These are phyloP conservation scores for Oncorhynchus masou DNA, from an alignment of 2,113 vertebrate species.

Conservation along the genomic window DNA sequence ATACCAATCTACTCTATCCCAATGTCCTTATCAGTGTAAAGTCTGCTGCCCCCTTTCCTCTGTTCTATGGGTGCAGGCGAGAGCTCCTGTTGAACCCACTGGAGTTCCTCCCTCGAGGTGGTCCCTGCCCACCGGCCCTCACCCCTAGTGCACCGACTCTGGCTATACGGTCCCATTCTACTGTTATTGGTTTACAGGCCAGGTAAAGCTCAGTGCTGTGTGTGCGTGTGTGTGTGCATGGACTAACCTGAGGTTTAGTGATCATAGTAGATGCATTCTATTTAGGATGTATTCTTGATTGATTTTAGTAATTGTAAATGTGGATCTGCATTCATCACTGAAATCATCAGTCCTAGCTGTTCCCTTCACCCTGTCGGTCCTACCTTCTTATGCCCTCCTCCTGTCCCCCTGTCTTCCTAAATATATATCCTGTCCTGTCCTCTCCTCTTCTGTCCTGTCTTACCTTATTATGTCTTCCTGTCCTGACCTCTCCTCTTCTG, in stretches of 20 bases:
- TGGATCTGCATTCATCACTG: not conserved
- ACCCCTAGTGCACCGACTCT: constrained; percentile 54
- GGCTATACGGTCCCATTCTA: constrained; percentile 47
- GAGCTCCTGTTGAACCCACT: constrained; percentile 58
- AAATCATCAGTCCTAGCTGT: not conserved
- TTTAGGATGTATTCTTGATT: no score
- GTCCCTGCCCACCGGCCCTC: constrained; percentile 53
- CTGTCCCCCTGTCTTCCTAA: no score
- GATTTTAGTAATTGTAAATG: no score
- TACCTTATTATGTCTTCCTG: no score
- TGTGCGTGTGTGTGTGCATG: not conserved
- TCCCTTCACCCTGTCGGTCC: not conserved
- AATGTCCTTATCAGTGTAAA: no score
- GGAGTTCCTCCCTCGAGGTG: constrained; percentile 51
- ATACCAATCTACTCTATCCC: not conserved
- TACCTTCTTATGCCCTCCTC: not conserved
- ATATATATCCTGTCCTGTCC: no score
- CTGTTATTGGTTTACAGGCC: constrained; percentile 38
- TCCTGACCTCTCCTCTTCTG: not conserved
- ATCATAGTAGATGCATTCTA: no score
- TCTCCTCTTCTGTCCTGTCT: not conserved
- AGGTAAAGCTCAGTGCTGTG: constrained; percentile 69
- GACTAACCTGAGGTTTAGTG: no score
- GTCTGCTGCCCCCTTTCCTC: not conserved
- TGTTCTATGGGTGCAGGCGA: constrained; percentile 37